phyloP scores from a whole-genome alignment of 2,113 vertebrate species.

The Raja brachyura region DNA sequence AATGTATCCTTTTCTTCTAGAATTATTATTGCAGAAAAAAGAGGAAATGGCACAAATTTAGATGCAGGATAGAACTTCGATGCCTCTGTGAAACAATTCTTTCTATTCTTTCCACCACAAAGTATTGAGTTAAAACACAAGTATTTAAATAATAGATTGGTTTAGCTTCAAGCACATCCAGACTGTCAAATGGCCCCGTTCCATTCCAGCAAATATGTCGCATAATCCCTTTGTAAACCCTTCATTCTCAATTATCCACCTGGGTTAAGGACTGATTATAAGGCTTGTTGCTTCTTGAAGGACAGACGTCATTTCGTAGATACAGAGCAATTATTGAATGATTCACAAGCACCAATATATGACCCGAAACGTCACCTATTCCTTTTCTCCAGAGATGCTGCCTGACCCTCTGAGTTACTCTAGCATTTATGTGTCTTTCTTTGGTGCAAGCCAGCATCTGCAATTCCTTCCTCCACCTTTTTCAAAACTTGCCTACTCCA shows the following conservation, averaged over 20 bases:
- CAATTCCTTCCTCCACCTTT: neutral
- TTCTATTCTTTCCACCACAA: neutral
- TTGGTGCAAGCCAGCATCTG: no score
- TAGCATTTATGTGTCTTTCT: no score
- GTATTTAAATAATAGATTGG: constrained; percentile 10
- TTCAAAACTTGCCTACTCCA: neutral
- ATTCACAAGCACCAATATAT: neutral
- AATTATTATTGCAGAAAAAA: neutral
- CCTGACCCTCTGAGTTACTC: no score
- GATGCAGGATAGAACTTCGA: neutral
- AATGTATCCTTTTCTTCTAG: neutral
- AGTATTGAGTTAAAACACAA: neutral
- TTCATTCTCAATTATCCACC: neutral
- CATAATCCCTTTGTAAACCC: neutral
- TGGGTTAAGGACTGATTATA: neutral
- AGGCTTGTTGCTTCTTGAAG: neutral
- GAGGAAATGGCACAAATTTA: neutral
- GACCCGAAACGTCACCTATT: no score
- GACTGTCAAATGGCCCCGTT: neutral
- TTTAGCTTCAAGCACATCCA: neutral
- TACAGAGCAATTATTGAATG: neutral
- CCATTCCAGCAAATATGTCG: neutral
- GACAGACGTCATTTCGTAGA: neutral
- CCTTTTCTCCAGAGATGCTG: no score
- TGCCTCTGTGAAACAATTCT: neutral